Evolutionary conservation across 2,113 vertebrate species (phyloP).

Genomic region (Pantherophis guttatus): DNA sequence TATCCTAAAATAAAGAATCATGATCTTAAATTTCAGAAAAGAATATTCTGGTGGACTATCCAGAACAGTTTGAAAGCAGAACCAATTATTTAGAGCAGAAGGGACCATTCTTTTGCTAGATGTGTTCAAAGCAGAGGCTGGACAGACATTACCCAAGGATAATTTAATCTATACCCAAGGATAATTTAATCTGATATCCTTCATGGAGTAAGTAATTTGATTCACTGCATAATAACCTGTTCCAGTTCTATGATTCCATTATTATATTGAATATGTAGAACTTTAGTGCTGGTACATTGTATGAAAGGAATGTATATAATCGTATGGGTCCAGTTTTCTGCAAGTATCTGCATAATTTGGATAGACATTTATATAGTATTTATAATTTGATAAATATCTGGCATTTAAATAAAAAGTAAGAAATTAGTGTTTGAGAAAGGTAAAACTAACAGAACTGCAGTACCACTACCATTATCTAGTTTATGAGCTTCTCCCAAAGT

Average conservation of each 20-base stretch:
- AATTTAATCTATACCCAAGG: not conserved
- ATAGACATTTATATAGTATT: not conserved
- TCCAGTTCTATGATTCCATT: not conserved
- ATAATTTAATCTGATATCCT: not conserved
- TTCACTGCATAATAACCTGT: not conserved
- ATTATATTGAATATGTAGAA: not conserved
- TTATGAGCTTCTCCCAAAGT: conserved; percentile 12
- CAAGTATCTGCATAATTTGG: not conserved
- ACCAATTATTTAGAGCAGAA: not conserved
- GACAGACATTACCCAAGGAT: not conserved
- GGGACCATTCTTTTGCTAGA: not conserved
- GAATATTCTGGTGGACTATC: not conserved
- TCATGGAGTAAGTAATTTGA: not conserved
- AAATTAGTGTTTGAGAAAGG: conserved; percentile 26
- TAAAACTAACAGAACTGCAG: not conserved
- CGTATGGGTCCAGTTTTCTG: not conserved
- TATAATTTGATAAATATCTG: not conserved
- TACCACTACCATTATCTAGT: conserved; percentile 12
- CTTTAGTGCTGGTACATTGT: not conserved
- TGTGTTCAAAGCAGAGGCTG: not conserved
- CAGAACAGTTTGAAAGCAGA: not conserved
- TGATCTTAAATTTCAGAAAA: not conserved
- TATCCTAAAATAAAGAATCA: not conserved
- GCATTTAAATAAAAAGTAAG: not conserved
- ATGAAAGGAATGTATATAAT: not conserved